phyloP scores from a whole-genome alignment of 2,888 invertebrate genomes.

The Papilio elwesi region DNA sequence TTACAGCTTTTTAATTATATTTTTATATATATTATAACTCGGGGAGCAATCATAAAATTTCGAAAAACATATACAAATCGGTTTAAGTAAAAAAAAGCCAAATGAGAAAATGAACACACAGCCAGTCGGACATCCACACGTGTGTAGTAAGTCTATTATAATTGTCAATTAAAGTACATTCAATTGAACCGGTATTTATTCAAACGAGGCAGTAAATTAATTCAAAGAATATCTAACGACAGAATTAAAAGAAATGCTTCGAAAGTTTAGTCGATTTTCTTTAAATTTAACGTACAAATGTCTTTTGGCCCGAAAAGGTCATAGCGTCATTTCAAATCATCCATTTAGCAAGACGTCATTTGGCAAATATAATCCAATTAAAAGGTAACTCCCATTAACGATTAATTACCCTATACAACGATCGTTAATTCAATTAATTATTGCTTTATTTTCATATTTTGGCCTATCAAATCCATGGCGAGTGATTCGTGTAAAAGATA shows the following conservation, averaged over 20 bases:
- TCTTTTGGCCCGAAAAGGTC: slow-evolving; percentile 76
- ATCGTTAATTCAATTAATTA: slow-evolving; percentile 69
- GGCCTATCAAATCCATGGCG: slow-evolving; percentile 76
- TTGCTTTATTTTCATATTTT: slow-evolving; percentile 68
- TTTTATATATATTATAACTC: background rate
- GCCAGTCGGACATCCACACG: slow-evolving; percentile 24
- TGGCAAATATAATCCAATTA: slow-evolving; percentile 51
- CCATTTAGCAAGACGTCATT: slow-evolving; percentile 41
- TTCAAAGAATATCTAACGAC: slow-evolving; percentile 18
- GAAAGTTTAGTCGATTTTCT: slow-evolving; percentile 46
- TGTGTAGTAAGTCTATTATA: background rate
- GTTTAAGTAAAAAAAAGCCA: slow-evolving; percentile 22
- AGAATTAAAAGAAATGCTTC: slow-evolving; percentile 39
- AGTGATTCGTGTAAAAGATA: slow-evolving; percentile 74
- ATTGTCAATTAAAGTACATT: slow-evolving; percentile 11
- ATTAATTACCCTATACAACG: slow-evolving; percentile 62
- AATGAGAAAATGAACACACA: slow-evolving; percentile 33
- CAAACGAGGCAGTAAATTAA: slow-evolving; percentile 7
- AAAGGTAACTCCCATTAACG: slow-evolving; percentile 55
- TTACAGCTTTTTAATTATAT: slow-evolving; percentile 4
- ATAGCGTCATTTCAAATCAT: slow-evolving; percentile 51
- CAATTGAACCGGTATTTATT: slow-evolving; percentile 12
- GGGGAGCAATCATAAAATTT: slow-evolving; percentile 12
- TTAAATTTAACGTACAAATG: slow-evolving; percentile 57
- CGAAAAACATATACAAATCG: slow-evolving; percentile 26